These are phyloP conservation scores for Dinothrombium tinctorium DNA, from an alignment of 1,140 invertebrate species.

Conservation along the genomic window DNA sequence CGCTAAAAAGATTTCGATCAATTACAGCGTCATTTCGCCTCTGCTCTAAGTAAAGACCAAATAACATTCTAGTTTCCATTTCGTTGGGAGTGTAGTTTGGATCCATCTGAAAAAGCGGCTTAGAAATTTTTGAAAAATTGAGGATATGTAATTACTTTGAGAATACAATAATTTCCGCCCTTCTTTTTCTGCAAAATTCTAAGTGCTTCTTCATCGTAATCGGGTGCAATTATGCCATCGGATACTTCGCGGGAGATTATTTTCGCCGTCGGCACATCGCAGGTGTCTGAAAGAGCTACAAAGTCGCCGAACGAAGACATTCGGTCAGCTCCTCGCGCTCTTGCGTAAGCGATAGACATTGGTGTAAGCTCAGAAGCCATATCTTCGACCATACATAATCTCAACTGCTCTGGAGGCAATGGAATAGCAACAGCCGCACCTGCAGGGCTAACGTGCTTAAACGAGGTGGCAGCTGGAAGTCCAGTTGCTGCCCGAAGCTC, in stretches of 20 bases:
- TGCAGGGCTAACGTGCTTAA: conserved; percentile 63
- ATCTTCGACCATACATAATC: conserved; percentile 82
- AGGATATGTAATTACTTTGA: conserved; percentile 33
- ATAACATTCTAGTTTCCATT: conserved; percentile 64
- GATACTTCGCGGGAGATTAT: conserved; percentile 56
- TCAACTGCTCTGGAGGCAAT: conserved; percentile 43
- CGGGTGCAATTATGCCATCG: conserved; percentile 88
- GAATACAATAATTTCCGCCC: conserved; percentile 67
- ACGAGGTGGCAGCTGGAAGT: conserved; percentile 79
- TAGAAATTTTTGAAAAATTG: too few species aligned
- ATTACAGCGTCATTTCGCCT: conserved; percentile 71
- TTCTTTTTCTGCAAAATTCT: conserved; percentile 86
- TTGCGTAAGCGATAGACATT: conserved; percentile 75
- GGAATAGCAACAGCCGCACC: conserved; percentile 69
- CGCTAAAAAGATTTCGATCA: conserved; percentile 41
- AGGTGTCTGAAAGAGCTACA: conserved; percentile 70
- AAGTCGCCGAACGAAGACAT: conserved; percentile 99
- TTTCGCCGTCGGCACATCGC: conserved; percentile 58
- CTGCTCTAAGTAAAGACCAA: conserved; percentile 76
- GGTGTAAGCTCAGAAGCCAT: conserved; percentile 46
- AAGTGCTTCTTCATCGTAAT: conserved; percentile 56
- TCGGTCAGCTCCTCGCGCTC: conserved; percentile 79
- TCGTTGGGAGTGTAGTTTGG: conserved; percentile 49
- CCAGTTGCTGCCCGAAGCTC: conserved; percentile 55
- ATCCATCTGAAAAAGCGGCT: conserved; percentile 43